These are phyloP conservation scores for Brachymystax lenok DNA, from an alignment of 2,797 vertebrate species.

Conservation along the genomic window DNA sequence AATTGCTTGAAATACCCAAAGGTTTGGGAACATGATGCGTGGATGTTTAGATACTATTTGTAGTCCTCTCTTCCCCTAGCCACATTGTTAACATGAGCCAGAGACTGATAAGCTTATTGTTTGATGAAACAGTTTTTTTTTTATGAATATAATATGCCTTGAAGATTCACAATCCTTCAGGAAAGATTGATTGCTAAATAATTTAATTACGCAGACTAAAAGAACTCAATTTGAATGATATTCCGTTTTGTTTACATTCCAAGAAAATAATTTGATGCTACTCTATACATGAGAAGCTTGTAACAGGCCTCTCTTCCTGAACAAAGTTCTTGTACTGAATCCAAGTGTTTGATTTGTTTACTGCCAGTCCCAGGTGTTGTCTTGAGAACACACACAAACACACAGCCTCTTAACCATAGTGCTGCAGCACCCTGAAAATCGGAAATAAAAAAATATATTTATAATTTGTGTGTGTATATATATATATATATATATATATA, in stretches of 20 bases:
- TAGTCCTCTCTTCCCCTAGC: constrained; percentile 43
- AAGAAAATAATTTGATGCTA: constrained; percentile 50
- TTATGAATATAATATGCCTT: constrained; percentile 23
- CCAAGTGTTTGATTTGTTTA: not conserved
- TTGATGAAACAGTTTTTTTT: constrained; percentile 49
- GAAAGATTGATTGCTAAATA: not conserved
- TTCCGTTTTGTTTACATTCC: constrained; percentile 29
- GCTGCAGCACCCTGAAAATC: too few species aligned
- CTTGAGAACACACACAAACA: not conserved
- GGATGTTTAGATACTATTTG: constrained; percentile 59
- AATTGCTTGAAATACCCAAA: constrained; percentile 21
- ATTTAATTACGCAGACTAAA: constrained; percentile 1
- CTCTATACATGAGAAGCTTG: constrained; percentile 17
- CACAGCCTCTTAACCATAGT: too few species aligned
- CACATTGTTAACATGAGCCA: constrained; percentile 46
- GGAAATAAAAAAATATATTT: too few species aligned
- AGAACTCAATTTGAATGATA: not conserved
- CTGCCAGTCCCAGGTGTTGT: not conserved
- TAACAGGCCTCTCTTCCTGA: constrained; percentile 14
- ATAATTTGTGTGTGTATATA: too few species aligned
- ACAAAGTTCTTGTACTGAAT: constrained; percentile 4
- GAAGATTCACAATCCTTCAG: constrained; percentile 16
- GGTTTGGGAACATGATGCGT: constrained; percentile 54
- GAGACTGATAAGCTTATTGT: constrained; percentile 60
- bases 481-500: too few species aligned